Base-by-base conservation (phyloP, 2,113 vertebrate genomes). In the Oceanites oceanicus region DNA sequence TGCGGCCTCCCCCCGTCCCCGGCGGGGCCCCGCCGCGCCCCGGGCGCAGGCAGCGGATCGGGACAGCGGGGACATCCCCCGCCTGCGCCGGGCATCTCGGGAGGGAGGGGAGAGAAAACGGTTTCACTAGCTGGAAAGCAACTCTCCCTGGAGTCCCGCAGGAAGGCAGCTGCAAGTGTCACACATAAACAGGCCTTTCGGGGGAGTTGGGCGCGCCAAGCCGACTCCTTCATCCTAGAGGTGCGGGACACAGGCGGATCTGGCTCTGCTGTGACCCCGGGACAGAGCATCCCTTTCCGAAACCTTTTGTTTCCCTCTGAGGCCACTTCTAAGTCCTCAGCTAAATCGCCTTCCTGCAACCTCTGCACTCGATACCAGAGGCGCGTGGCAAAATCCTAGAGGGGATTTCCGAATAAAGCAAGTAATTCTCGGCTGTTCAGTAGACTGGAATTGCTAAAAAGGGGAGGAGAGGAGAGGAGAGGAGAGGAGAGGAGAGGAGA, bases 391-490 rank as follows among this genome's bases (percentile, higher is more conserved):
- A 89, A 95, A 74, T 84, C 65, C 65, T 59, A 22, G 32, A 61
- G 38, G 17, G 45, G 5, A 40, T 80, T 87, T 84, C 34, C 2
- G 7, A 94, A 70, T 86, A 81, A 70, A 42, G 32, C 7, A 6
- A 14, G 8, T 22, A n/a, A 86, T 34, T 36, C 42, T 44, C 7
- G 2, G 9, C 17, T 38, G 20, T 17, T 90, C 29, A 27, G 19
- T 8, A 29, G 38, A 25, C 7, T 42, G 38, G 45, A 38, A 59
- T 42, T 65, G 34, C 13, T 23, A 27, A 23, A 32, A 7, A 10
- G 15, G 9, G 20, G 6, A 25, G 3, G 6, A 34, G 2, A 32
- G 4, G 5, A 42, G 7, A n/a, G 4, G 13, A 21, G 1, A 25
- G 8, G 5, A 5, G 8, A 13, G 22, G 18, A 7, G 17, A 18